Evolutionary conservation across 2,113 vertebrate genomes (phyloP), one percentile per base, ranked within the genome.

Genomic region (Hystrix cristata): DNA sequence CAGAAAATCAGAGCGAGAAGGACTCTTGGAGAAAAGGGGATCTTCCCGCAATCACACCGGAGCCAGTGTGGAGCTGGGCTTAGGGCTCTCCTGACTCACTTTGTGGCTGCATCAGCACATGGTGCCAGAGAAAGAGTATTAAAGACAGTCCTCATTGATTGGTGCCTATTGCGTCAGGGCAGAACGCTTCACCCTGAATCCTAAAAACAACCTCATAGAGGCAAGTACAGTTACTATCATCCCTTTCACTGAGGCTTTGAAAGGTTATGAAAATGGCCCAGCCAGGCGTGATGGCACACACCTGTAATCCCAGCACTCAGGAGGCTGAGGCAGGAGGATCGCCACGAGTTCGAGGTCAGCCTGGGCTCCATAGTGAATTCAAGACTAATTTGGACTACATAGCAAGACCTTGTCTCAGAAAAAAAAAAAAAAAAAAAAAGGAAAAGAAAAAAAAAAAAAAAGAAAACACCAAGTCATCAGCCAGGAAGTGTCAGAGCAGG

Each of bases 211-310:
- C 21, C 80, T 46, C 60, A 0, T 21, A 27, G 53, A 57, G n/a
- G 23, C 72, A 4, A 90, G 69, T 29, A 4, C 27, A 78, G 2
- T 10, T 34, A 43, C 34, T 27, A 10, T 55, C 38, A 0, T 34
- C 83, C 31, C 60, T 76, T 91, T 87, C n/a, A 79, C 53, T 7
- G 38, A 94, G 88, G 60, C 67, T 95, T 87, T 59, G 72, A 59
- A 51, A 82, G 25, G 16, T 86, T 46, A 25, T n/a, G 4, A 69
- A 87, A 92, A 57, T 89, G 83, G 11, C 31, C 29, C 60, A 19
- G 46, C 25, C 23, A 51, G 46, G 25, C 25, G 4, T 51, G 48
- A 27, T 31, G 74, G 46, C 13, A 1, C 74, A 51, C 7, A 7
- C 74, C 74, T 78, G 27, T 51, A 78, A 51, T 29, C 74, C 46